These are phyloP conservation scores for Cataglyphis livida DNA, from an alignment of 2,888 invertebrate species.

Conservation along the genomic window DNA sequence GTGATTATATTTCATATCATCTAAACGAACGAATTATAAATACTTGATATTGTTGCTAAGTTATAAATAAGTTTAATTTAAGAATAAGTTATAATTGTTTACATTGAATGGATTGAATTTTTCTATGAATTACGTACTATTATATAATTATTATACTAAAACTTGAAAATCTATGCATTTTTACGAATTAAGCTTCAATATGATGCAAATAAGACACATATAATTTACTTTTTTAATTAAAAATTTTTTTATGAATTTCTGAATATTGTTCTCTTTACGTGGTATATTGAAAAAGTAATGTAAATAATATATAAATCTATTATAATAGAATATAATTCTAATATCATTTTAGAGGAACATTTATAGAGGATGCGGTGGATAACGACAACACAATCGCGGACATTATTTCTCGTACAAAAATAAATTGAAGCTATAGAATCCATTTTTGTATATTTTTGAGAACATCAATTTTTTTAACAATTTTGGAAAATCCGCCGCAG, in stretches of 20 bases:
- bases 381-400: not conserved
- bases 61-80: conserved; percentile 3
- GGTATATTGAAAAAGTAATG: not conserved
- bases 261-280: not conserved
- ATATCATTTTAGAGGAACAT: not conserved
- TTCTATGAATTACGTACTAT: not conserved
- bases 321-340: not conserved
- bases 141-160: not conserved
- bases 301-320: conserved; percentile 24
- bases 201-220: not conserved
- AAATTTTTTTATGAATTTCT: not conserved
- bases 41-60: not conserved
- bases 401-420: not conserved
- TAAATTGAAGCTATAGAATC: not conserved
- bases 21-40: conserved; percentile 36
- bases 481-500: not conserved
- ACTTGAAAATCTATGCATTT: not conserved
- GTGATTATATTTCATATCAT: conserved; percentile 16
- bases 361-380: not conserved
- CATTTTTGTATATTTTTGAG: not conserved
- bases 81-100: not conserved
- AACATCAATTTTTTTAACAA: not conserved
- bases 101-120: not conserved
- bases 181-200: not conserved
- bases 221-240: conserved; percentile 1